Evolutionary conservation across 2,888 invertebrate species (phyloP).

Genomic region (Scaptomyza flava): DNA sequence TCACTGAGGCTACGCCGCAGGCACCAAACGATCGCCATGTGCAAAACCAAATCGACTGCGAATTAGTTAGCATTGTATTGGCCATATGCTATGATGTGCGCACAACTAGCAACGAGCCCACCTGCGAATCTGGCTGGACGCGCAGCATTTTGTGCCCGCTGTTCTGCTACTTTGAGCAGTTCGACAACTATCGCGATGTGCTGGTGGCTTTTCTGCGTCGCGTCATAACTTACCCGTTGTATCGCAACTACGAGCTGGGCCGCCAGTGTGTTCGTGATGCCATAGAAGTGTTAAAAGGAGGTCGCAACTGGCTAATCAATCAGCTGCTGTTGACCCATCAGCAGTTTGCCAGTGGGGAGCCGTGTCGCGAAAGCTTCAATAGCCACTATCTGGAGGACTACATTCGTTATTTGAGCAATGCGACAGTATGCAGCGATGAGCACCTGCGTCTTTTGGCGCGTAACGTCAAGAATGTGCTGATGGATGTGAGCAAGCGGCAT

Average conservation of each 20-base stretch:
- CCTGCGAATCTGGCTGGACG: constrained; percentile 83
- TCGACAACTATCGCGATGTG: constrained; percentile 75
- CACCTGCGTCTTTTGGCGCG: constrained; percentile 77
- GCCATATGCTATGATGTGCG: constrained; percentile 83
- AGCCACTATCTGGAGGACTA: constrained; percentile 80
- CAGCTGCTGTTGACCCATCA: constrained; percentile 79
- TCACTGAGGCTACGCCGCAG: constrained; percentile 1
- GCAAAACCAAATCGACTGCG: constrained; percentile 78
- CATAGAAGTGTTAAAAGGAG: constrained; percentile 77
- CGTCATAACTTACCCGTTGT: constrained; percentile 81
- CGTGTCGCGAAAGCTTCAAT: constrained; percentile 74
- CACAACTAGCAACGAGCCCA: constrained; percentile 80
- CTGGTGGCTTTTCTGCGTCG: constrained; percentile 82
- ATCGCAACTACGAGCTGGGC: constrained; percentile 82
- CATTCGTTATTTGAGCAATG: constrained; percentile 76
- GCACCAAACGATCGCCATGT: constrained; percentile 47
- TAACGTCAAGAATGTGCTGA: constrained; percentile 80
- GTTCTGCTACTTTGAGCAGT: constrained; percentile 81
- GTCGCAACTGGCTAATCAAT: constrained; percentile 80
- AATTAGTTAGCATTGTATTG: constrained; percentile 81
- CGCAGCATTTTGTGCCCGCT: constrained; percentile 80
- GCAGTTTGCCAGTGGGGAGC: constrained; percentile 66
- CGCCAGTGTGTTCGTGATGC: constrained; percentile 79
- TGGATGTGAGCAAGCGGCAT: constrained; percentile 77
- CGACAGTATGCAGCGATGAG: constrained; percentile 55